phyloP scores from a whole-genome alignment of 2,888 invertebrate genomes.

The Archips crataeganus region DNA sequence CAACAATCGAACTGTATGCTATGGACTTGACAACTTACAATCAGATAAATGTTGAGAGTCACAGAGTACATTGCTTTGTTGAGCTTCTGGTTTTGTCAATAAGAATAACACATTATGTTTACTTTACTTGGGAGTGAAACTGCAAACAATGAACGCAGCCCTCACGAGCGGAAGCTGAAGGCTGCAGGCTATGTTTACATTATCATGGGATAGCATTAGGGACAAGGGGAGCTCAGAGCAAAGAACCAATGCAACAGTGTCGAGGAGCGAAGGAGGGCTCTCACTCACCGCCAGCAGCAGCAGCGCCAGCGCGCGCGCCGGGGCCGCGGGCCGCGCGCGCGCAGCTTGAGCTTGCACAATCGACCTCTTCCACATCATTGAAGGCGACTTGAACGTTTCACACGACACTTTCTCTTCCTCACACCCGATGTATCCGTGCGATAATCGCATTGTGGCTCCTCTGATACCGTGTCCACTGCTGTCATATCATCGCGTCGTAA shows the following conservation, averaged over 20 bases:
- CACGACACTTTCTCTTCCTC: constrained; percentile 82
- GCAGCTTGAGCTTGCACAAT: constrained; percentile 77
- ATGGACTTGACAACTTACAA: background rate
- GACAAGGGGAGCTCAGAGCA: too few species aligned
- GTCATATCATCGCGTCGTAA: constrained; percentile 61
- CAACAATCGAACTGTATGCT: background rate
- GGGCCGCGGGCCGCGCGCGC: constrained; percentile 51
- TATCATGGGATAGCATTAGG: background rate
- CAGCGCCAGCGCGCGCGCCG: constrained; percentile 52
- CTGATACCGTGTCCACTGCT: constrained; percentile 48
- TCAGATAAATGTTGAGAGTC: background rate
- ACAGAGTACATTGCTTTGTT: background rate
- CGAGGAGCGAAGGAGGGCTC: background rate
- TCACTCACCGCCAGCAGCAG: constrained; percentile 68
- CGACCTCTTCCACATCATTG: constrained; percentile 85
- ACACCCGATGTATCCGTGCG: constrained; percentile 57
- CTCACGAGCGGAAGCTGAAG: background rate
- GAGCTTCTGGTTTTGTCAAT: background rate
- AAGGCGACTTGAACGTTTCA: constrained; percentile 81
- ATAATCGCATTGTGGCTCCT: constrained; percentile 60
- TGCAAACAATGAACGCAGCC: background rate
- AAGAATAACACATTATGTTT: constrained; percentile 4
- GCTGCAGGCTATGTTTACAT: background rate
- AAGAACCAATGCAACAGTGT: too few species aligned
- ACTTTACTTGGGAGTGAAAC: background rate